A percentile compares a stretch with the other conserved stretches of the same genome.
phyloP scores from a whole-genome alignment of 2,113 vertebrate species.

The Malurus melanocephalus region DNA sequence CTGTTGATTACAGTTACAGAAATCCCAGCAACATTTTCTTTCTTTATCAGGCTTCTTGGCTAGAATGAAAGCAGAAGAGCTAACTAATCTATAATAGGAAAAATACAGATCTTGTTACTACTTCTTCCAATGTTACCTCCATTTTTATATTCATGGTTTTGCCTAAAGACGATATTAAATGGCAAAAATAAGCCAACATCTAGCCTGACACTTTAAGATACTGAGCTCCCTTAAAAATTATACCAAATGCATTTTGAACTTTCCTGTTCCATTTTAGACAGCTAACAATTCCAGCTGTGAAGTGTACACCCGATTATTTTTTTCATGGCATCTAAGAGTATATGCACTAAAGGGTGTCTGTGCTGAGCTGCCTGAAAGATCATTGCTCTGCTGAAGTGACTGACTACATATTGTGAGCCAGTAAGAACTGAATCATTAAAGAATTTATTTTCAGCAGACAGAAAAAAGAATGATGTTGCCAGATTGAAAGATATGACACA shows the following conservation, averaged over 20 bases:
- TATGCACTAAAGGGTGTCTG: not conserved
- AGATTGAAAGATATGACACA: conserved; percentile 37
- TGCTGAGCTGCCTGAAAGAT: not conserved
- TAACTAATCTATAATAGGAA: not conserved
- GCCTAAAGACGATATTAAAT: not conserved
- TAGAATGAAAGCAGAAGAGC: not conserved
- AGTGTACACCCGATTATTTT: not conserved
- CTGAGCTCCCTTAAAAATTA: not conserved
- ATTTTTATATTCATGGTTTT: not conserved
- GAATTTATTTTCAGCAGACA: conserved; percentile 52
- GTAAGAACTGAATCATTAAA: conserved; percentile 4
- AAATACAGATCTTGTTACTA: not conserved
- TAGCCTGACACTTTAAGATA: not conserved
- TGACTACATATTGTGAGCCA: not conserved
- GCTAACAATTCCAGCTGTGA: not conserved
- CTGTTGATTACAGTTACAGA: not conserved
- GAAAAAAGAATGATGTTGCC: not conserved
- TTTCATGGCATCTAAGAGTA: not conserved
- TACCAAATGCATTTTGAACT: not conserved
- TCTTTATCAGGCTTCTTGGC: not conserved
- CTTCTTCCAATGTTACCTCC: not conserved
- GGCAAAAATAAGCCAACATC: not conserved
- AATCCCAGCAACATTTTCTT: not conserved
- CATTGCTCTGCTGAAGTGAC: not conserved
- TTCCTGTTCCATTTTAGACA: not conserved